Conservation (phyloP, 2,888 invertebrate species). For the Tetrapedia diversipes region DNA sequence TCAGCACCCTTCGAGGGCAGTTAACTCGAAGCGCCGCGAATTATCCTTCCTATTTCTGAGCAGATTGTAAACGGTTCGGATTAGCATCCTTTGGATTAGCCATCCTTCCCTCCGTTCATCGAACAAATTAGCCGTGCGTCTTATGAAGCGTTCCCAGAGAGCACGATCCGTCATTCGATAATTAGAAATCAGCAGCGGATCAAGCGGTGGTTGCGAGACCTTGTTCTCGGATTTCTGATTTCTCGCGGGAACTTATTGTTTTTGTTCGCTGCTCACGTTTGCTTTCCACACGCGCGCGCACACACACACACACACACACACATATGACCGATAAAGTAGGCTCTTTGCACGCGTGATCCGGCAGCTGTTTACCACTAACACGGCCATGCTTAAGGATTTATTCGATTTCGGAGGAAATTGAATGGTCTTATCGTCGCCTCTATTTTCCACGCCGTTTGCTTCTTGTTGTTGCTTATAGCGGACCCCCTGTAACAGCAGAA, state of each 20-base stretch:
- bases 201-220: neutral
- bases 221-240: neutral
- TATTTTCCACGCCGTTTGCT: slow-evolving; percentile 1
- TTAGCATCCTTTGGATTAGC: neutral
- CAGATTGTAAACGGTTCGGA: neutral
- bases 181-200: neutral
- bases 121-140: neutral
- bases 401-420: slow-evolving; percentile 31
- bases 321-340: slow-evolving; percentile 25
- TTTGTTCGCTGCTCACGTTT: slow-evolving; percentile 31
- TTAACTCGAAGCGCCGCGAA: slow-evolving; percentile 14
- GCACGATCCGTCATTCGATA: neutral
- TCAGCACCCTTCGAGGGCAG: neutral
- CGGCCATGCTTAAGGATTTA: slow-evolving; percentile 39
- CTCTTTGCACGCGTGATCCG: slow-evolving; percentile 2
- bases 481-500: neutral
- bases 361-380: neutral
- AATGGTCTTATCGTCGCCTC: slow-evolving; percentile 20
- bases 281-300: too few relatives aligned
- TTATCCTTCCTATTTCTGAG: slow-evolving; percentile 20
- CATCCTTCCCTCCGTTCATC: too few relatives aligned
- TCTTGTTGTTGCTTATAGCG: slow-evolving; percentile 24
- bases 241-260: slow-evolving; percentile 1
- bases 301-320: too few relatives aligned
- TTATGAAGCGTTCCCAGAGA: neutral